Evolutionary conservation across 2,797 vertebrate species (phyloP).

Genomic region (Centroberyx gerrardi): DNA sequence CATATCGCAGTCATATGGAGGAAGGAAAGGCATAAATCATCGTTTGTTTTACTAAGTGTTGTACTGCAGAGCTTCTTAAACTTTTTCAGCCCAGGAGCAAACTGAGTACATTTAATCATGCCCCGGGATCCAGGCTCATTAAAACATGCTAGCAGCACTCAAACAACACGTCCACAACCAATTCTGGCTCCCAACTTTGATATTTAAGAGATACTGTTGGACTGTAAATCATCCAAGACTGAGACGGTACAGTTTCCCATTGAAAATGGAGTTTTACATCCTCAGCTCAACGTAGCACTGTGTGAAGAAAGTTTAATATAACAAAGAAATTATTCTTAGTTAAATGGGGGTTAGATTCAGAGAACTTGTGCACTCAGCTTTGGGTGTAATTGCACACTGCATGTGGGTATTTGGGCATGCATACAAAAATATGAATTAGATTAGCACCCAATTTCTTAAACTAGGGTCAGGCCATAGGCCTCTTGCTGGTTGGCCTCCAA

Average conservation of each 20-base stretch:
- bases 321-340: background rate
- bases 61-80: slow-evolving; percentile 10
- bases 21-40: slow-evolving; percentile 51
- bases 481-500: slow-evolving; percentile 13
- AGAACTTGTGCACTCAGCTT: background rate
- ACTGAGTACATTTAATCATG: slow-evolving; percentile 10
- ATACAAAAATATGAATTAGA: slow-evolving; percentile 36
- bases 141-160: slow-evolving; percentile 10
- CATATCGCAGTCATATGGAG: slow-evolving; percentile 40
- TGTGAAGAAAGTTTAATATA: background rate
- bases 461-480: slow-evolving; percentile 14
- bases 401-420: slow-evolving; percentile 11
- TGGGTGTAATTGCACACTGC: background rate
- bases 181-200: slow-evolving; percentile 1
- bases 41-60: background rate
- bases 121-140: slow-evolving; percentile 12
- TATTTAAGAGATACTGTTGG: background rate
- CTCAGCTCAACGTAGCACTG: background rate
- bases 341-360: slow-evolving; percentile 24
- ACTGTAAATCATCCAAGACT: slow-evolving; percentile 3
- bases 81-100: slow-evolving; percentile 13
- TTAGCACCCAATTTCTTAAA: slow-evolving; percentile 14
- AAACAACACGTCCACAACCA: background rate
- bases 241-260: background rate
- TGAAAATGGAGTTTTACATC: background rate